Evolutionary conservation across 1,140 invertebrate species (phyloP).

Genomic region (Asbolus verrucosus): DNA sequence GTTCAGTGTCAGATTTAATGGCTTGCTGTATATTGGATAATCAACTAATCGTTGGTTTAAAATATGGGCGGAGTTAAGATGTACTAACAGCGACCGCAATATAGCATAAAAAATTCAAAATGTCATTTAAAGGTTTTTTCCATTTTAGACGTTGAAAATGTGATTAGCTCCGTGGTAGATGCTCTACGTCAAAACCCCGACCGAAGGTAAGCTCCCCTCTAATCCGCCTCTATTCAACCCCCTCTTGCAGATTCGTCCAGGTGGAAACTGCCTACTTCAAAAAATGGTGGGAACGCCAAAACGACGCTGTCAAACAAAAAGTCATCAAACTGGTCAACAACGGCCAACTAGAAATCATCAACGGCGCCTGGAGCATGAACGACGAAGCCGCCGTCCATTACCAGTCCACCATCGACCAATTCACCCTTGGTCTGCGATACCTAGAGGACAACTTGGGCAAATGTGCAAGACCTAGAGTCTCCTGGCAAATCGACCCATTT

Average conservation of each 20-base stretch:
- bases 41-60: too few species aligned
- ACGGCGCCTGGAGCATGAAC: slow-evolving; percentile 81
- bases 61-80: too few species aligned
- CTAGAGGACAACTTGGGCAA: slow-evolving; percentile 72
- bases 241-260: slow-evolving; percentile 54
- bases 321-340: slow-evolving; percentile 65
- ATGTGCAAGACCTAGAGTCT: slow-evolving; percentile 73
- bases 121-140: neutral
- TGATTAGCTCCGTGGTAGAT: slow-evolving; percentile 68
- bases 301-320: slow-evolving; percentile 65
- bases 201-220: slow-evolving; percentile 66
- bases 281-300: slow-evolving; percentile 76
- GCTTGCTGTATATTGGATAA: too few species aligned
- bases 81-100: too few species aligned
- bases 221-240: neutral
- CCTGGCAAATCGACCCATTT: slow-evolving; percentile 82
- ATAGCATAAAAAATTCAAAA: too few species aligned
- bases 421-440: slow-evolving; percentile 73
- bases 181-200: slow-evolving; percentile 78
- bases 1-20: too few species aligned
- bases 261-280: slow-evolving; percentile 66
- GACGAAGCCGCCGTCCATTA: slow-evolving; percentile 86
- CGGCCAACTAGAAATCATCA: slow-evolving; percentile 80
- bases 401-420: slow-evolving; percentile 84
- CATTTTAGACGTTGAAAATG: slow-evolving; percentile 82